Evolutionary conservation across 1,140 invertebrate genomes (phyloP).

Genomic region (Musca vetustissima): DNA sequence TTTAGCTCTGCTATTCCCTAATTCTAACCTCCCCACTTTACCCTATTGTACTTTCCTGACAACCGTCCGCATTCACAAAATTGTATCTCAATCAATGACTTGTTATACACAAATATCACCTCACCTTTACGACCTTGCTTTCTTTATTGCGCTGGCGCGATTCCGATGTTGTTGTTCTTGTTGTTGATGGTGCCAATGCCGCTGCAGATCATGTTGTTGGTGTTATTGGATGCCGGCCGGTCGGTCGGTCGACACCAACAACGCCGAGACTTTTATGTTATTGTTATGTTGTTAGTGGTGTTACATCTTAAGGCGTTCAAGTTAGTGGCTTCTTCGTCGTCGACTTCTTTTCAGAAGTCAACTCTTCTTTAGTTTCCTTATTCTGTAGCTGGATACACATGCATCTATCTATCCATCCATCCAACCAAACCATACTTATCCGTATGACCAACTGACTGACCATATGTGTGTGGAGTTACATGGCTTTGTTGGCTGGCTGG

Average conservation of each 20-base stretch:
- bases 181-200: neutral
- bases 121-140: slow-evolving; percentile 31
- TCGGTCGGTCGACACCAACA: slow-evolving; percentile 2
- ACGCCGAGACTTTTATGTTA: neutral
- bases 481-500: too few relatives aligned
- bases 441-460: too few relatives aligned
- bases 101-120: slow-evolving; percentile 23
- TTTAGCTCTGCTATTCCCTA: too few relatives aligned
- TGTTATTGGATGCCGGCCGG: neutral
- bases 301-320: too few relatives aligned
- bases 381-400: too few relatives aligned
- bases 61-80: too few relatives aligned
- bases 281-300: too few relatives aligned
- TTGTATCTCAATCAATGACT: slow-evolving; percentile 28
- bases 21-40: too few relatives aligned
- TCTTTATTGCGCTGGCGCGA: neutral
- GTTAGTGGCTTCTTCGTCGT: neutral
- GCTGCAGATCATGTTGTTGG: neutral
- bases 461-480: neutral
- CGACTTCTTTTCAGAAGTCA: neutral
- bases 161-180: neutral
- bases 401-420: slow-evolving; percentile 5
- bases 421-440: neutral
- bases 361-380: neutral
- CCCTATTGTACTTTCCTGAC: too few relatives aligned